Base-by-base conservation (phyloP, 2,888 invertebrate species). In the Andrena haemorrhoa region DNA sequence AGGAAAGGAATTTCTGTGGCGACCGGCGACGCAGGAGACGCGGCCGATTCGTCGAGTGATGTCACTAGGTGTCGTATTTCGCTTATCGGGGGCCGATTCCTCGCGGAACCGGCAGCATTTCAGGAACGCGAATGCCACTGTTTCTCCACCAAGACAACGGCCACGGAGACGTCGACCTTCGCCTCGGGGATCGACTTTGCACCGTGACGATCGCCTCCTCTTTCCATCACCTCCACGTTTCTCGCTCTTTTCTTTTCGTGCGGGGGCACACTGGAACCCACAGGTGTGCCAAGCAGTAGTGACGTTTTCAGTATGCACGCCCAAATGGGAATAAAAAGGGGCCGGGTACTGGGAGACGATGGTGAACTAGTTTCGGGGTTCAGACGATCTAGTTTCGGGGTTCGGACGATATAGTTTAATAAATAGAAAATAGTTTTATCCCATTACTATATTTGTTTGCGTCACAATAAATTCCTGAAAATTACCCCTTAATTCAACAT, bases 51-150 rank as follows among this genome's bases (percentile, higher is more conserved):
- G 86, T 84, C 82, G 82, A 86, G 85, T 93, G 92, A 93, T 91
- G 93, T 93, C 93, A 93, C 86, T 83, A 63, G 74, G 90, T 91
- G 91, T 93, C 90, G 88, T 87, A 92, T 94, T 93, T 93, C 93
- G 93, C 93, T 93, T 93, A 93, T 93, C 92, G 87, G 89, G 89
- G 84, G 83, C 86, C 89, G 88, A 88, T 91, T 91, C 87, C 88
- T 85, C 88, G 88, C 87, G 88, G 88, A 89, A 91, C 88, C 84
- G 85, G 87, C 88, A 89, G 89, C 89, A 89, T 92, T 92, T 92
- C 91, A 89, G 88, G 92, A 92, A 92, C 91, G 90, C 90, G 88
- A 85, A 76, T 86, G 86, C 79, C 84, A 86, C 64, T 80, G 58
- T 90, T 91, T 89, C 89, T 87, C 1, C 12, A 33, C 80, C 53